Evolutionary conservation across 1,140 invertebrate genomes (phyloP).

Genomic region (Musca domestica): DNA sequence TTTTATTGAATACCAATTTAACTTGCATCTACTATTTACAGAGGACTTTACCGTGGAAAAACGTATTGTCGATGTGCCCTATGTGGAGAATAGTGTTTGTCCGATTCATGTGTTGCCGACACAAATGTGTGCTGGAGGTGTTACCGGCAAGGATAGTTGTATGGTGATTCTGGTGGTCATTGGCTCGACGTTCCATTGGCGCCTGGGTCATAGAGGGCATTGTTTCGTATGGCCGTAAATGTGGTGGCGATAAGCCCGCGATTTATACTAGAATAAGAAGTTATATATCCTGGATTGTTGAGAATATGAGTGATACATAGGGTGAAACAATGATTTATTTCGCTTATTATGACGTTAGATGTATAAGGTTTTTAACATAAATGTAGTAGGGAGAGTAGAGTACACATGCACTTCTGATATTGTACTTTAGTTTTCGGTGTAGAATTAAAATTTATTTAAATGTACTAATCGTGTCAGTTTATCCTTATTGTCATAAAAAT

Average conservation of each 20-base stretch:
- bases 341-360: no score
- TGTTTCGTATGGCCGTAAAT: slow-evolving; percentile 55
- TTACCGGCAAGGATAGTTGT: slow-evolving; percentile 59
- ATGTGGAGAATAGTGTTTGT: slow-evolving; percentile 54
- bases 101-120: slow-evolving; percentile 18
- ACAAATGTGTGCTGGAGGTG: slow-evolving; percentile 60
- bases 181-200: slow-evolving; percentile 48
- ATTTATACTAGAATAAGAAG: slow-evolving; percentile 53
- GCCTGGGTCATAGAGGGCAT: slow-evolving; percentile 55
- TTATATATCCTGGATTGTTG: slow-evolving; percentile 53
- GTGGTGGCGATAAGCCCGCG: slow-evolving; percentile 50
- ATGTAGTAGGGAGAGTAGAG: no score
- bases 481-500: no score
- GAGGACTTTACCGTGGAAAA: slow-evolving; percentile 52
- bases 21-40: slow-evolving; percentile 57
- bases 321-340: no score
- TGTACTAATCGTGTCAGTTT: no score
- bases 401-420: no score
- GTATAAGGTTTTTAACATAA: no score
- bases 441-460: no score
- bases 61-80: slow-evolving; percentile 57
- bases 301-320: slow-evolving; percentile 1
- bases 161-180: slow-evolving; percentile 67
- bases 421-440: no score
- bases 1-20: slow-evolving; percentile 55